Evolutionary conservation across 2,888 invertebrate genomes (phyloP).

Genomic region (Anticlea derivata): DNA sequence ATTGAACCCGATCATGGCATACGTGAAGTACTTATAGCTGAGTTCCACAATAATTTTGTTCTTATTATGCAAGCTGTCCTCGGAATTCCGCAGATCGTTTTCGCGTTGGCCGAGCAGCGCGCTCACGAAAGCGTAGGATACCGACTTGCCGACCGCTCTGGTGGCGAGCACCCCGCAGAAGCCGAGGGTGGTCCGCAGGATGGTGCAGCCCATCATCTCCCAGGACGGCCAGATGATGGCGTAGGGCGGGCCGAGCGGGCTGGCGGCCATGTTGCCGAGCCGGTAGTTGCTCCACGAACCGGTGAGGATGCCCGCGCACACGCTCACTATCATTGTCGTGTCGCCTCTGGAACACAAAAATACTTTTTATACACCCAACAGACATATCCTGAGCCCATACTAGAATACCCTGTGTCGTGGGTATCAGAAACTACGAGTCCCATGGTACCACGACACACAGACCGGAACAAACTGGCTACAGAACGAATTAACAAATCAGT

Average conservation of each 20-base stretch:
- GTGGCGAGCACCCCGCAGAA: slow-evolving; percentile 89
- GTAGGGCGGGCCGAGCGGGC: slow-evolving; percentile 87
- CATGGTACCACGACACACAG: no score
- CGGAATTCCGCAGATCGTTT: slow-evolving; percentile 86
- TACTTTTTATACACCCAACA: no score
- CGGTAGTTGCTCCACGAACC: slow-evolving; percentile 95
- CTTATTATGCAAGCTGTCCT: slow-evolving; percentile 86
- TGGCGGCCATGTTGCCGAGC: slow-evolving; percentile 87
- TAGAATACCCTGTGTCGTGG: no score
- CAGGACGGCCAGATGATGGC: slow-evolving; percentile 91
- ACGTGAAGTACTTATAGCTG: slow-evolving; percentile 92
- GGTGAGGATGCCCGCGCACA: slow-evolving; percentile 89
- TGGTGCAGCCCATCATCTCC: slow-evolving; percentile 86
- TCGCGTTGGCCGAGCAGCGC: slow-evolving; percentile 87
- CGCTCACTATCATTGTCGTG: slow-evolving; percentile 93
- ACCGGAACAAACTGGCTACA: no score
- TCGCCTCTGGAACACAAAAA: slow-evolving; percentile 87
- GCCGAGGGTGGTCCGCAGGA: slow-evolving; percentile 90
- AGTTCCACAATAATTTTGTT: slow-evolving; percentile 91
- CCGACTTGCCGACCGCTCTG: slow-evolving; percentile 86
- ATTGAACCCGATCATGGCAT: slow-evolving; percentile 91
- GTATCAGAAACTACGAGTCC: no score
- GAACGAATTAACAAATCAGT: no score
- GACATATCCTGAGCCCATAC: no score
- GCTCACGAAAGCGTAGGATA: slow-evolving; percentile 88